Base-by-base conservation (phyloP, 37 sponge, comb jelly and placozoan genomes). In the Corticium candelabrum region DNA sequence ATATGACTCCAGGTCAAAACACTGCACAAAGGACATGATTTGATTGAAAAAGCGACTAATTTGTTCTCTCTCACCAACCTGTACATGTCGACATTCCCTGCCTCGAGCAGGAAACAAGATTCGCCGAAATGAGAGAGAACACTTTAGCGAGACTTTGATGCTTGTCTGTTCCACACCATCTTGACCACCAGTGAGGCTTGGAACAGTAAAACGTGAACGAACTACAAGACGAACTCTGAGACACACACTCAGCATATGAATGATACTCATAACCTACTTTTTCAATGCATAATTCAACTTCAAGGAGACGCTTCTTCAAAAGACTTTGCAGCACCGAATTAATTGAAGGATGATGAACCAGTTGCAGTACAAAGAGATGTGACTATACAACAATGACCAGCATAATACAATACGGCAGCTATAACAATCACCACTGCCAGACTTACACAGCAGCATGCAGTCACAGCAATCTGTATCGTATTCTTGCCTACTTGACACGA, bases 291-390 rank as follows among this genome's bases (percentile, higher is more conserved):
- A 83, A 77, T 39, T 90, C 86, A 5, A 82, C 81, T 21, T 84
- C 85, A 62, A 94, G 76, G 0, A 85, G 81, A 41, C 89, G 69
- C 57, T 94, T 87, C 37, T 88, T 75, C 37, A 85, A 68, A 4
- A 94, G 78, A 1, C 87, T 89, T 75, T 83, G 86, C 27, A 92
- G 81, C 0, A 92, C 87, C 7, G 88, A 90, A 35, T 77, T 81
- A 7, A 94, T 89, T 1, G 91, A 90, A 0, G 95, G 95, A n/a
- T 90, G 75, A 50, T 94, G 95, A 4, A 94, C 95, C 73, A 94
- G 73, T 37, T 88, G 91, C 2, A 94, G 82, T 34, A 83, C 84
- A 74, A 94, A 94, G 41, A 50, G 62, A 50, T 50, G 62, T 27
- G 62, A 50, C 62, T 50, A 74, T 11, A 50, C 15, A 50, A 21